phyloP scores from a whole-genome alignment of 2,797 vertebrate genomes.

The Enteromius mattozi region DNA sequence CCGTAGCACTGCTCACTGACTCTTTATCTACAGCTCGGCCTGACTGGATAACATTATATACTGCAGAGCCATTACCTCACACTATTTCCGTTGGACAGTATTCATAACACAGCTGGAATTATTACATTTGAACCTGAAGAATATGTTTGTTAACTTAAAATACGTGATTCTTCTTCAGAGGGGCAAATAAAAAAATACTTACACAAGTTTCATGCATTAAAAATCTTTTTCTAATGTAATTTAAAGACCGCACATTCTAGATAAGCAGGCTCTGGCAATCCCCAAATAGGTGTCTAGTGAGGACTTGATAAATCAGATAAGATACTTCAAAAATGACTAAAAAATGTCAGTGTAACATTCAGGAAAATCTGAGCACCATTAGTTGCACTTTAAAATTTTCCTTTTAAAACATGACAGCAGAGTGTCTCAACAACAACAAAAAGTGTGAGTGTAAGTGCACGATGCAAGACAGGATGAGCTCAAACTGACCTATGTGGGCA shows the following conservation, averaged over 20 bases:
- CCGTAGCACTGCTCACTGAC: conserved; percentile 9
- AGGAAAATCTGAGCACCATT: neutral
- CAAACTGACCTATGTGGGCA: neutral
- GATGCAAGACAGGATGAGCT: neutral
- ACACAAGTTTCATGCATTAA: neutral
- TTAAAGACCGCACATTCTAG: neutral
- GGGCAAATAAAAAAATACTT: neutral
- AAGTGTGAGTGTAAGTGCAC: neutral
- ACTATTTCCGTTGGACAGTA: conserved; percentile 10
- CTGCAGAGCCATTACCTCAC: conserved; percentile 34
- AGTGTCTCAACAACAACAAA: neutral
- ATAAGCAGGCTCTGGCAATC: neutral
- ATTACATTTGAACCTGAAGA: neutral
- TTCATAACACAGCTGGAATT: neutral
- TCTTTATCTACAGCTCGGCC: conserved; percentile 21
- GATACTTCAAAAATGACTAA: neutral
- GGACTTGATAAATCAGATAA: neutral
- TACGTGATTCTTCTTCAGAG: neutral
- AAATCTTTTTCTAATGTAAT: neutral
- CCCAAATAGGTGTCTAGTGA: neutral
- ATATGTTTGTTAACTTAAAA: conserved; percentile 1
- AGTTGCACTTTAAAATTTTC: neutral
- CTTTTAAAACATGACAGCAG: neutral
- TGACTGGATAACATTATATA: conserved; percentile 37
- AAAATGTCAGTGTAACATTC: neutral